These are phyloP conservation scores for Enteromius unitaeniatus DNA, from an alignment of 2,797 vertebrate genomes.

Conservation along the genomic window DNA sequence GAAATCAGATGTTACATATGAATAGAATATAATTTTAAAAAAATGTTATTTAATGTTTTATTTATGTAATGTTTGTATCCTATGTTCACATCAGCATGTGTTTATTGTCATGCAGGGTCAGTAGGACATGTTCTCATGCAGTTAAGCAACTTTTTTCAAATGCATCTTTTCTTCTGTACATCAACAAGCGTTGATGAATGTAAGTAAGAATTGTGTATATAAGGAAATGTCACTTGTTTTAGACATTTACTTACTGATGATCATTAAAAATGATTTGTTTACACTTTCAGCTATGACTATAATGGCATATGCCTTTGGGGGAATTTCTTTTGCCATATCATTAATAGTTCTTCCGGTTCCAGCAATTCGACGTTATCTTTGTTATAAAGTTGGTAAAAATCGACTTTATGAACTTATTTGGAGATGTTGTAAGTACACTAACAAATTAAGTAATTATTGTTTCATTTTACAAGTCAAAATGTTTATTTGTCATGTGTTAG, in stretches of 20 bases:
- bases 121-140: constrained; percentile 26
- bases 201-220: neutral
- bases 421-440: constrained; percentile 35
- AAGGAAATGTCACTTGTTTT: neutral
- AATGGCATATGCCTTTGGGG: constrained; percentile 1
- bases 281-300: constrained; percentile 6
- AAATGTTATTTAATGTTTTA: too few species aligned
- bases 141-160: constrained; percentile 28
- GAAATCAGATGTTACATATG: too few species aligned
- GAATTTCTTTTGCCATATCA: constrained; percentile 4
- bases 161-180: constrained; percentile 21
- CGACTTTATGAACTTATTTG: neutral
- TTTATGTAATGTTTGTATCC: neutral
- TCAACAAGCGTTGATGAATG: constrained; percentile 15
- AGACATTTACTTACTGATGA: neutral
- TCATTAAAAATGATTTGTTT: neutral
- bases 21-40: too few species aligned
- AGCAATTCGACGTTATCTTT: neutral
- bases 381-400: neutral
- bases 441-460: neutral
- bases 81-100: neutral
- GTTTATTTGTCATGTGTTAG: neutral
- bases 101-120: neutral
- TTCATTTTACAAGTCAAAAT: neutral
- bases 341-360: constrained; percentile 34